Evolutionary conservation across 2,797 vertebrate species (phyloP), one percentile per base, ranked within the genome.

Genomic region (Sebastes oblongus): DNA sequence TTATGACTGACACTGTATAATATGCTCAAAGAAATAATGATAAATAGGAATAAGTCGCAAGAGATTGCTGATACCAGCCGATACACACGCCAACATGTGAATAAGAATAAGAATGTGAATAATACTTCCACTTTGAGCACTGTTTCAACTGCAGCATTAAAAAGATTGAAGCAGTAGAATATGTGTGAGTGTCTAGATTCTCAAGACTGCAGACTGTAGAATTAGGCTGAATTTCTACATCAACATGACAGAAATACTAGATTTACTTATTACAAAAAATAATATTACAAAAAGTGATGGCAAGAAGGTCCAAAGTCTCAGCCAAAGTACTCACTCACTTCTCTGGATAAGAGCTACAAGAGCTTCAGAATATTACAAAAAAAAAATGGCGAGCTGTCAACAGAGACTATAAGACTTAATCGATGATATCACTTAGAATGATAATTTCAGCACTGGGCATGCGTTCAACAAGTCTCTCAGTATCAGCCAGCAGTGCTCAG

Each of bases 401-500:
- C 32, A 42, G 39, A 83, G 13, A 56, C 66, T 42, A 18, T 66
- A 54, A 42, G 14, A 61, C 14, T 39, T 29, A 52, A 71, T 54
- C 1, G 25, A 60, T 82, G 62, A 24, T 58, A 70, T 80, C 66
- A 54, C 9, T 79, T 61, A 60, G 30, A 73, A 69, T 29, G 50
- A 78, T 55, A 59, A 70, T 77, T 22, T 13, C 36, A 70, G 52
- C 74, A 20, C 22, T 68, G 27, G 70, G 30, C 54, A 27, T 32
- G 14, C 50, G 61, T 77, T 59, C 77, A 55, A 58, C 59, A 46
- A 60, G 66, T 39, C 10, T 56, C n/a, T 79, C 11, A 56, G 55
- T 56, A 71, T 75, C 8, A 78, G 52, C 50, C 64, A 64, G 59
- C 66, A 56, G 60, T 46, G 50, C 27, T 76, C 75, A 76, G 81